Base-by-base conservation (phyloP, 1,140 invertebrate genomes). In the Goniozus legneri region DNA sequence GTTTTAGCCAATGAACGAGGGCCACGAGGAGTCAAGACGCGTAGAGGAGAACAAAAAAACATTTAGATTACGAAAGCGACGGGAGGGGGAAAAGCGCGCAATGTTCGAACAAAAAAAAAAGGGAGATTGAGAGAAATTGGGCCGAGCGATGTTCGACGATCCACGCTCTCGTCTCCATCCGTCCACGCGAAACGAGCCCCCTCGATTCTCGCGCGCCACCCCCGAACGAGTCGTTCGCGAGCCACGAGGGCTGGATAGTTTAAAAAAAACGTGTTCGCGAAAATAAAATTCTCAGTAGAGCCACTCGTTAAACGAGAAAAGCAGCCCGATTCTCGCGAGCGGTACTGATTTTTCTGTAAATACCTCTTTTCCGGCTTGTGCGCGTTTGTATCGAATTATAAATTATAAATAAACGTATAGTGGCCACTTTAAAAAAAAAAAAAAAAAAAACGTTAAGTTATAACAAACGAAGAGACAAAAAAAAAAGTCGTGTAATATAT, bases 81-180 rank as follows among this genome's bases (percentile, higher is more conserved):
- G 33, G 35, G 19, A 33, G 36, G 43, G 35, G 46, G 24, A 59
- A 50, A 60, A 50, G 8, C 33, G 50, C 47, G 54, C 47, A 39
- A 44, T 50, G 41, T 30, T 2, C 13, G 12, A 21, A 27, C 12
- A 34, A 24, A 14, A 14, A 44, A 0, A 18, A 18, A 13, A n/a
- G n/a, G 6, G 27, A 24, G 16, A 3, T 8, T 8, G 8, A 21
- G 13, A 43, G 37, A 24, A 32, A 43, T 19, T 12, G 16, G n/a
- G 18, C 2, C 0, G 2, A 6, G 16, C 22, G 31, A 54, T n/a
- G 13, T 24, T 49, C 64, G 58, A 57, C 62, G 55, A 48, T 57
- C 58, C 60, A 64, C 64, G 58, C 54, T 64, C 60, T 54, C 37
- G n/a, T n/a, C n/a, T n/a, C 65, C 58, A 64, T 70, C 57, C 58